These are phyloP conservation scores for Cossypha polioptera DNA, from an alignment of 2,797 vertebrate species.

Conservation along the genomic window DNA sequence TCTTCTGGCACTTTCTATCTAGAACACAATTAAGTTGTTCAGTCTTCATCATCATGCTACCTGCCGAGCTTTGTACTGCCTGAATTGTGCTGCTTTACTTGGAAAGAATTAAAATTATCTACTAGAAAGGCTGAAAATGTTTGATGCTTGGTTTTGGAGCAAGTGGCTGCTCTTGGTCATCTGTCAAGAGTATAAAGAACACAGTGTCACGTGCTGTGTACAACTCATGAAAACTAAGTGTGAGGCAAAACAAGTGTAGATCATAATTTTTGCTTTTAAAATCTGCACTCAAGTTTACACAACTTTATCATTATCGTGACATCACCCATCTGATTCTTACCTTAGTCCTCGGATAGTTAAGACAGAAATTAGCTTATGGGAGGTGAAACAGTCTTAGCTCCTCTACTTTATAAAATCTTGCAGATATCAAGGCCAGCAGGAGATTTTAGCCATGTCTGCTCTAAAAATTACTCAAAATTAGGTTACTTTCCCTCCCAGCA, in stretches of 20 bases:
- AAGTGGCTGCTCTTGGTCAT: background rate
- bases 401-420: background rate
- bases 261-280: background rate
- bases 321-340: background rate
- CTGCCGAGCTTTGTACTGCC: background rate
- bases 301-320: background rate
- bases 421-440: background rate
- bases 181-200: background rate
- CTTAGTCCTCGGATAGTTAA: background rate
- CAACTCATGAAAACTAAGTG: background rate
- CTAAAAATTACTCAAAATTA: background rate
- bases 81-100: background rate
- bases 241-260: background rate
- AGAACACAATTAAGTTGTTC: constrained; percentile 18
- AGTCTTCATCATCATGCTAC: constrained; percentile 24
- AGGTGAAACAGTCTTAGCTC: background rate
- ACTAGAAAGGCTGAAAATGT: background rate
- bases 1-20: constrained; percentile 37
- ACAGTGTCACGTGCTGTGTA: background rate
- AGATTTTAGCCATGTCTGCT: background rate
- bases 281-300: background rate
- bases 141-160: background rate
- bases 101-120: constrained; percentile 11
- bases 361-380: background rate
- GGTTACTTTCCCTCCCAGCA: background rate